Evolutionary conservation across 2,888 invertebrate species (phyloP), one percentile per base, ranked within the genome.

Genomic region (Dastarcus helophoroides): DNA sequence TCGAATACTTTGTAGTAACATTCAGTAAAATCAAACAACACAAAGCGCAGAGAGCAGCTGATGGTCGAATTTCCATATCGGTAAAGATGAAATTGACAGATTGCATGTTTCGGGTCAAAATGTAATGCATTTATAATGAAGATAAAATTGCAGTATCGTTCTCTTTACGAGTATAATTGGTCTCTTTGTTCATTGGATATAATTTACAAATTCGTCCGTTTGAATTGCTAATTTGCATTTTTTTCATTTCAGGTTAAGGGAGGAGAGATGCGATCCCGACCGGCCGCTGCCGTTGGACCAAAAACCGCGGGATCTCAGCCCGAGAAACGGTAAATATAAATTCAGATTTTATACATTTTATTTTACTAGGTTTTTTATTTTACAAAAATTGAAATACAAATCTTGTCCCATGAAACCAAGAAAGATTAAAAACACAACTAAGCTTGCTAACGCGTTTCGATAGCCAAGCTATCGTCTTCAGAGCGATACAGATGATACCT

Each of bases 281-380:
- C 73, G 83, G 60, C 79, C 79, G 45, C 68, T 82, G 60, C 79
- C 79, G 35, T 70, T 79, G 64, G 86, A 80, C 56, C 73, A 79
- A 59, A 86, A 88, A 69, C 80, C 81, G 41, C 73, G 85, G 59
- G 86, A 86, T 62, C 68, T 78, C 55, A 85, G 83, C 62, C 85
- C 86, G 54, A 80, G 84, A 68, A 85, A 86, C 67, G 84, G 86
- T 86, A 67, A 76, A 68, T 60, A n/a, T n/a, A n/a, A n/a, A n/a
- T n/a, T n/a, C n/a, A n/a, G n/a, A n/a, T n/a, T n/a, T n/a, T n/a
- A n/a, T n/a, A n/a, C n/a, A n/a, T n/a, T n/a, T n/a, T n/a, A n/a
- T n/a, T n/a, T n/a, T n/a, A n/a, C n/a, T n/a, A n/a, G n/a, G n/a
- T n/a, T n/a, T n/a, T n/a, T n/a, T n/a, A n/a, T n/a, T n/a, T n/a